Percentiles rank a stretch among this genome's conserved stretches.
These are phyloP conservation scores for Nysson spinosus DNA, from an alignment of 2,888 invertebrate species.

Conservation along the genomic window DNA sequence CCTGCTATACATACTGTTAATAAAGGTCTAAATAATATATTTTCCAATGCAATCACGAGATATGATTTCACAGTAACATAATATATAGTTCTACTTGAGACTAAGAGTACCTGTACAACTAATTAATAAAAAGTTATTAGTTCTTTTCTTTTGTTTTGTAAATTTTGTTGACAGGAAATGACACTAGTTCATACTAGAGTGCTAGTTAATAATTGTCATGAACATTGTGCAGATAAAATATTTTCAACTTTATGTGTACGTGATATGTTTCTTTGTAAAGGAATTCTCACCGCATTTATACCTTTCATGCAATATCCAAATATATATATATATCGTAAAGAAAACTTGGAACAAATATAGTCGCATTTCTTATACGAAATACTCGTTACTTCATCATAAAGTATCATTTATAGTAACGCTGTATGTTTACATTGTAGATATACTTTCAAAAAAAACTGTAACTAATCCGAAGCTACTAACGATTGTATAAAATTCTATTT, in stretches of 20 bases:
- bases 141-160: constrained; percentile 45
- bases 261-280: constrained; percentile 49
- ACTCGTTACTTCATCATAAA: constrained; percentile 44
- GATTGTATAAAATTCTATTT: constrained; percentile 32
- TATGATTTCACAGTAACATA: constrained; percentile 9
- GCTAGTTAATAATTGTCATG: constrained; percentile 22
- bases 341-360: constrained; percentile 55
- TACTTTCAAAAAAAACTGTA: constrained; percentile 26
- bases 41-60: not conserved
- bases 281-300: constrained; percentile 48
- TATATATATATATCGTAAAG: constrained; percentile 40
- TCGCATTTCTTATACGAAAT: constrained; percentile 51
- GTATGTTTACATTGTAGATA: constrained; percentile 49
- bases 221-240: constrained; percentile 39
- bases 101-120: constrained; percentile 9
- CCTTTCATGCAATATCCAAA: constrained; percentile 45
- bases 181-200: constrained; percentile 41
- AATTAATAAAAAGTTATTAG: constrained; percentile 37
- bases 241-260: constrained; percentile 43
- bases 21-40: constrained; percentile 16
- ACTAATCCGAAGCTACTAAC: constrained; percentile 36
- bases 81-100: not conserved
- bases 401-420: constrained; percentile 31
- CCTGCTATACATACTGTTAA: constrained; percentile 9
- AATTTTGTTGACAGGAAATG: constrained; percentile 51